Evolutionary conservation across 2,888 invertebrate species (phyloP), one percentile per base, ranked within the genome.

Genomic region (Acholoe squamosa): DNA sequence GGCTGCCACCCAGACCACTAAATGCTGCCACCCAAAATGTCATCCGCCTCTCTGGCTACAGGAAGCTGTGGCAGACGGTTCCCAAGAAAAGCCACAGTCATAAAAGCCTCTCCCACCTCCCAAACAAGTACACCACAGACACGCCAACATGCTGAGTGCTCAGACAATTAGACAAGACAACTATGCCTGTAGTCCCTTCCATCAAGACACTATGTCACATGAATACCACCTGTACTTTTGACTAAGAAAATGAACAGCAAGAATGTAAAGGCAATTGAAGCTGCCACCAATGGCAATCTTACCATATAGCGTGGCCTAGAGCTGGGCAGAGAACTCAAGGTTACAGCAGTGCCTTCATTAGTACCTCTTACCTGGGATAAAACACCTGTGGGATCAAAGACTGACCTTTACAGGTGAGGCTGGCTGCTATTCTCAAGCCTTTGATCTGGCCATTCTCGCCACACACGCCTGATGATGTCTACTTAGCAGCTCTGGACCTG

Each of bases 301-400:
- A 61, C 61, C 19, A 61, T 61, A 61, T 61, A 14, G 22, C 14
- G 61, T 61, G 61, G 61, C 61, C n/a, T 61, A 3, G 61, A 12
- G 61, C 61, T 1, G n/a, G 5, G 61, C 61, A 61, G n/a, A 14
- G 3, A 61, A 3, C n/a, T n/a, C 5, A 7, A 61, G 61, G 61
- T 61, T 19, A 19, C 22, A 61, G 61, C n/a, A 61, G 22, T 61
- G 61, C 61, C 61, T 61, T 61, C 61, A 61, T 61, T 61, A 61
- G 61, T 19, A n/a, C 61, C 61, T n/a, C 19, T 61, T 19, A 61
- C 61, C 61, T 61, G 61, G n/a, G 61, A 61, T 61, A 61, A 61
- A 61, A 61, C 61, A 61, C 61, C 61, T 61, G 61, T 61, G 61
- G 61, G 61, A 61, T 61, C 61, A 7, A 61, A 61, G 61, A n/a